These are phyloP conservation scores for Allophyes oxyacanthae DNA, from an alignment of 2,888 invertebrate genomes.

Conservation along the genomic window DNA sequence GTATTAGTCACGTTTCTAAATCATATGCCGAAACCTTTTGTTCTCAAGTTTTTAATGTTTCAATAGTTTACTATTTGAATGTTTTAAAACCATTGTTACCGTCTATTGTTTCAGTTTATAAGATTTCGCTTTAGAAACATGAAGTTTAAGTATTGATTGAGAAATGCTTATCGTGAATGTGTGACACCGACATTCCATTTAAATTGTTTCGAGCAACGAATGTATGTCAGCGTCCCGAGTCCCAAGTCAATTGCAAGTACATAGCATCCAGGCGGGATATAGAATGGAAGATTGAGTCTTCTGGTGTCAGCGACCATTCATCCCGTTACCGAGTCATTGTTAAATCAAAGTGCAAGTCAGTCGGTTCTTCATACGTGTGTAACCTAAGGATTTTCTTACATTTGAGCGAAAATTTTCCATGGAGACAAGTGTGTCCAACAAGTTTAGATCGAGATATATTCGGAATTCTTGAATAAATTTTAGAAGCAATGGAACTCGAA, in stretches of 20 bases:
- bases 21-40: constrained; percentile 14
- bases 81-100: constrained; percentile 12
- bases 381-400: too few relatives aligned
- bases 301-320: constrained; percentile 27
- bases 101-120: constrained; percentile 15
- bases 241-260: constrained; percentile 33
- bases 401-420: too few relatives aligned
- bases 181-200: constrained; percentile 23
- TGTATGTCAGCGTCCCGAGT: constrained; percentile 43
- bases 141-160: constrained; percentile 27
- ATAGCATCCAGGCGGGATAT: constrained; percentile 40
- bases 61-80: constrained; percentile 16
- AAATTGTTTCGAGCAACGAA: constrained; percentile 38
- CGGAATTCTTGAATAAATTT: constrained; percentile 5
- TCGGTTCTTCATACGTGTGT: constrained; percentile 1
- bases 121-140: constrained; percentile 27
- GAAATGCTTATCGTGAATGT: constrained; percentile 8
- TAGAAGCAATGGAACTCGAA: constrained; percentile 26
- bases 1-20: constrained; percentile 36
- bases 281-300: constrained; percentile 35
- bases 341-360: constrained; percentile 13
- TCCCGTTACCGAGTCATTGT: constrained; percentile 25
- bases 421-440: not conserved
- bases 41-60: constrained; percentile 8
- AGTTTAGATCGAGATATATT: not conserved